Percentiles rank a stretch among this genome's conserved stretches.
phyloP scores from a whole-genome alignment of 2,797 vertebrate species.

The Acipenser ruthenus region DNA sequence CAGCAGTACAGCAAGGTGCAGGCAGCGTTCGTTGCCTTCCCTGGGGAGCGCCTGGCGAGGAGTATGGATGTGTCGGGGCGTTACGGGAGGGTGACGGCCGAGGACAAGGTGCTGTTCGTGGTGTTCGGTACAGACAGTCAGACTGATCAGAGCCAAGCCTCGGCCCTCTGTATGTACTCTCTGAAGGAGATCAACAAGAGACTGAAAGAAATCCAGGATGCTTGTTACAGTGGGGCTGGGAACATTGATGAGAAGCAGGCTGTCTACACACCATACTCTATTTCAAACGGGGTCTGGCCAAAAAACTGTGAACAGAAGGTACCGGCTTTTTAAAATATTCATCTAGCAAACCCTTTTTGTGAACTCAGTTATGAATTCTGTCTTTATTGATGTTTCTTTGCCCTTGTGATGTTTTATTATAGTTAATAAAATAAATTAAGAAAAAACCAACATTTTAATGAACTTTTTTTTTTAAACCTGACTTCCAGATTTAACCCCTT shows the following conservation, averaged over 20 bases:
- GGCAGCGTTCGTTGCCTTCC: slow-evolving; percentile 44
- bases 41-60: slow-evolving; percentile 39
- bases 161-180: slow-evolving; percentile 85
- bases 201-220: slow-evolving; percentile 67
- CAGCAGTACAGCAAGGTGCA: slow-evolving; percentile 48
- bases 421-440: too few relatives aligned
- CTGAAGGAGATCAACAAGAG: slow-evolving; percentile 68
- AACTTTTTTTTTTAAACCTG: too few relatives aligned
- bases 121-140: slow-evolving; percentile 42
- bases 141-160: slow-evolving; percentile 27
- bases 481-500: too few relatives aligned
- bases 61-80: slow-evolving; percentile 20
- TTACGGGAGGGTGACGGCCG: slow-evolving; percentile 31
- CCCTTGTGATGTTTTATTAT: too few relatives aligned
- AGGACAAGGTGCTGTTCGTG: slow-evolving; percentile 53
- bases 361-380: too few relatives aligned
- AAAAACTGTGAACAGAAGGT: too few relatives aligned
- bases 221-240: slow-evolving; percentile 69
- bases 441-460: too few relatives aligned
- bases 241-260: slow-evolving; percentile 37
- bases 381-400: too few relatives aligned
- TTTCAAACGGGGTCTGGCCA: slow-evolving; percentile 14
- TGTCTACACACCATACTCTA: slow-evolving; percentile 81
- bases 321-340: too few relatives aligned
- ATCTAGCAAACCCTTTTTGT: too few relatives aligned